These are phyloP conservation scores for Thymallus thymallus DNA, from an alignment of 2,113 vertebrate genomes.

Conservation along the genomic window DNA sequence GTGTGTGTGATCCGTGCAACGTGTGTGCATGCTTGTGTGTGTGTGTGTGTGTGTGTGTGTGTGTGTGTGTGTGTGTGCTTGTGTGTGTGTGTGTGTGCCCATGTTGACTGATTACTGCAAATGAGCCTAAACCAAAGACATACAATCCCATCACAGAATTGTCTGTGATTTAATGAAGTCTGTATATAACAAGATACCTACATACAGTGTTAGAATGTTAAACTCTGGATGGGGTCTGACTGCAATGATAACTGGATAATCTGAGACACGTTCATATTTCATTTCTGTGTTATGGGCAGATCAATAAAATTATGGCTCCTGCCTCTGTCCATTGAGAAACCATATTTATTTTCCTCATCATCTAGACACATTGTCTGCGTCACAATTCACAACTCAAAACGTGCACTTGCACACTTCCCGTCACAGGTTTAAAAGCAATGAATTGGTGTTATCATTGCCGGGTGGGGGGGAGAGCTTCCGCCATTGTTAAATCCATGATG, in stretches of 20 bases:
- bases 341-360: background rate
- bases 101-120: background rate
- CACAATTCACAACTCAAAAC: too few relatives aligned
- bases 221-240: background rate
- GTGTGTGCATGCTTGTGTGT: background rate
- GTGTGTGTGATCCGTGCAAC: background rate
- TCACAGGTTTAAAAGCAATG: too few relatives aligned
- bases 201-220: background rate
- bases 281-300: conserved; percentile 46
- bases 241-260: conserved; percentile 32
- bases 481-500: too few relatives aligned
- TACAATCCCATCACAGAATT: too few relatives aligned
- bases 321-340: conserved; percentile 18
- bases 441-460: too few relatives aligned
- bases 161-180: too few relatives aligned
- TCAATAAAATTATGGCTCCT: conserved; percentile 52
- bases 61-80: background rate
- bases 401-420: too few relatives aligned
- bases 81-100: background rate
- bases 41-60: conserved; percentile 1
- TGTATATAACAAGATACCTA: background rate
- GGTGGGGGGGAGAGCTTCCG: too few relatives aligned
- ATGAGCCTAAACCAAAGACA: too few relatives aligned
- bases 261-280: conserved; percentile 63
- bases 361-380: background rate